A percentile compares a stretch with the other conserved stretches of the same genome.
phyloP scores from a whole-genome alignment of 2,888 invertebrate genomes.

The Drosophila longiperda region DNA sequence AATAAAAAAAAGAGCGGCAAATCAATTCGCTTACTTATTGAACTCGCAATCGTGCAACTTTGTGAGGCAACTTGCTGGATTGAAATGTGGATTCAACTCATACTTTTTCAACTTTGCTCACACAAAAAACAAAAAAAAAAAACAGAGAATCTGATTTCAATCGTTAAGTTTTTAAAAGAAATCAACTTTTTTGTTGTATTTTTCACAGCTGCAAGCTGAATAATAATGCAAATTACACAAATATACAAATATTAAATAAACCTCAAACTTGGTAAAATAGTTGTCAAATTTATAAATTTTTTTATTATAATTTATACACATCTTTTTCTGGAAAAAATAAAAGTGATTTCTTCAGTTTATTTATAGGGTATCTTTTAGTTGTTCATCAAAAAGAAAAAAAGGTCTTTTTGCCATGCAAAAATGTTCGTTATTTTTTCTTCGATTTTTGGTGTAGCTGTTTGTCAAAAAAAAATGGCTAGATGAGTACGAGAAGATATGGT shows the following conservation, averaged over 20 bases:
- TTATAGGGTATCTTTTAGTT: neutral
- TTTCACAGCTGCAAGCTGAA: neutral
- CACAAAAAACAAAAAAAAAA: no score
- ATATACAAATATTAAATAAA: no score
- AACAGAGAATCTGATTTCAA: neutral
- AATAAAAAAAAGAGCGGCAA: neutral
- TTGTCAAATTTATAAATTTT: no score
- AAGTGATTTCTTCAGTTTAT: neutral
- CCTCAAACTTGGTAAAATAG: no score
- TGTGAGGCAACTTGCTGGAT: neutral
- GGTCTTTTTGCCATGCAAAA: neutral
- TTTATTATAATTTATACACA: no score
- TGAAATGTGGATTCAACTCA: neutral
- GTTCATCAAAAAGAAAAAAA: neutral
- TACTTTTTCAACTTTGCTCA: neutral
- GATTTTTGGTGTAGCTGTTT: neutral
- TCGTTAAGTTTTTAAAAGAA: neutral
- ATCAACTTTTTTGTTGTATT: neutral
- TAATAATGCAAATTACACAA: neutral
- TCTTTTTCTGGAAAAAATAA: neutral
- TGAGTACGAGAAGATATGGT: conserved; percentile 22
- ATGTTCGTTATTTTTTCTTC: neutral
- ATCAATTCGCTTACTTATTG: neutral
- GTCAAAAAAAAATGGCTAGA: conserved; percentile 8
- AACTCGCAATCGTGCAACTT: neutral